Conservation (phyloP, 2,888 invertebrate species). For the Drosophila mulleri region DNA sequence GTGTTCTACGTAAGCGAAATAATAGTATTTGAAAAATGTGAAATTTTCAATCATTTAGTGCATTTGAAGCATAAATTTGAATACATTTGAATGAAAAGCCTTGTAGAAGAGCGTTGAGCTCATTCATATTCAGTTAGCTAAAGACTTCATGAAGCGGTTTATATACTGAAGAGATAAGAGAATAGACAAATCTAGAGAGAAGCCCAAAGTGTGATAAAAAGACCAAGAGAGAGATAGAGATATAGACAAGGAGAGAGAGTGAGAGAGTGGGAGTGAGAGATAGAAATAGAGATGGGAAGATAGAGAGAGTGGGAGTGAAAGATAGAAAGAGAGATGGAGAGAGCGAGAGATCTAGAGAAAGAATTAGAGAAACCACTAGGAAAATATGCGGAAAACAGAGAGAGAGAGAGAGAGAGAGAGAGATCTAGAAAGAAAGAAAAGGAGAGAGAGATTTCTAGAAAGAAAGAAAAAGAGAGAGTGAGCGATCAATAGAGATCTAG, state of each 20-base stretch:
- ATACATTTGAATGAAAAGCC: not conserved
- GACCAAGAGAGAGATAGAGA: not conserved
- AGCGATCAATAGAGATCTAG: no score
- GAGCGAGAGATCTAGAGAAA: no score
- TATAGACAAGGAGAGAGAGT: not conserved
- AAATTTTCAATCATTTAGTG: not conserved
- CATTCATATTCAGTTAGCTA: no score
- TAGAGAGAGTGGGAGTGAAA: not conserved
- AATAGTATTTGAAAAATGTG: not conserved
- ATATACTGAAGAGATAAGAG: not conserved
- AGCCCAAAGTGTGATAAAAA: not conserved
- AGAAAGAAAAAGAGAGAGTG: no score
- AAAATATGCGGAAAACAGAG: no score
- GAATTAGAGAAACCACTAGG: no score
- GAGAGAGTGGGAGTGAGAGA: not conserved
- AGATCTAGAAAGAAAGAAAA: no score
- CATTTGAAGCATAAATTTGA: not conserved
- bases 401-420: no score
- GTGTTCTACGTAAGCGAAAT: slow-evolving; percentile 42
- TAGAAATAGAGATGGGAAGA: no score
- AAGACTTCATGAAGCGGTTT: no score
- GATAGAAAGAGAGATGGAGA: not conserved
- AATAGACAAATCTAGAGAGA: no score
- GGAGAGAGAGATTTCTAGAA: no score
- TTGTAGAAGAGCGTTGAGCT: not conserved